Conservation (phyloP, 1,140 invertebrate genomes). For the fruit fly (Drosophila melanogaster) region DNA sequence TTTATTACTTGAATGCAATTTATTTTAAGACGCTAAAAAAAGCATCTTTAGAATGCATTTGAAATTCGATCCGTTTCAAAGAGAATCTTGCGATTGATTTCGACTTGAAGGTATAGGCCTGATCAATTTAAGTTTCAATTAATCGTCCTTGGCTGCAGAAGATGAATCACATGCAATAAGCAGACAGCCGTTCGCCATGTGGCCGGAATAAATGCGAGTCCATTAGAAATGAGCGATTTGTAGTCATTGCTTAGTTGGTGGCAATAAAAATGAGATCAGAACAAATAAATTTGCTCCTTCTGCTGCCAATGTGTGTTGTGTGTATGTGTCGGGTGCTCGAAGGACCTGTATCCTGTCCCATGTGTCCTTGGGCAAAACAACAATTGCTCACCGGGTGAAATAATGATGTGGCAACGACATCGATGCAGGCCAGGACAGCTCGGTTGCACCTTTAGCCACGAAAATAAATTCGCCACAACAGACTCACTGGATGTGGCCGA, state of each 20-base stretch:
- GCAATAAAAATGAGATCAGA: constrained; percentile 64
- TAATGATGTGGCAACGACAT: constrained; percentile 64
- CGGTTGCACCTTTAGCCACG: constrained; percentile 56
- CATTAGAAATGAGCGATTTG: constrained; percentile 68
- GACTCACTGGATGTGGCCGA: constrained; percentile 2
- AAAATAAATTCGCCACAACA: constrained; percentile 46
- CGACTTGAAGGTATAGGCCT: not conserved
- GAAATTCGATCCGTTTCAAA: too few relatives aligned
- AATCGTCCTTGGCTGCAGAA: constrained; percentile 13
- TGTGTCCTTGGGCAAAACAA: constrained; percentile 51
- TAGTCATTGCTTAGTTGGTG: constrained; percentile 63
- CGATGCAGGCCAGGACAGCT: constrained; percentile 42
- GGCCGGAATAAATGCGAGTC: constrained; percentile 51
- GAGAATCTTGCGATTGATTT: too few relatives aligned
- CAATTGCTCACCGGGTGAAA: constrained; percentile 61
- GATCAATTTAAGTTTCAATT: constrained; percentile 51
- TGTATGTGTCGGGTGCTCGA: not conserved
- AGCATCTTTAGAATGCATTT: too few relatives aligned
- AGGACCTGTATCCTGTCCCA: constrained; percentile 1
- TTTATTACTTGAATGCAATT: too few relatives aligned
- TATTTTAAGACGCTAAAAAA: too few relatives aligned
- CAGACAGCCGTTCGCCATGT: constrained; percentile 19
- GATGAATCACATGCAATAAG: constrained; percentile 49
- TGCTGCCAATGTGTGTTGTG: not conserved
- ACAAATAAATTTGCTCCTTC: constrained; percentile 50